Evolutionary conservation across 2,888 invertebrate genomes (phyloP), one percentile per base, ranked within the genome.

Genomic region (Teleogryllus oceanicus): DNA sequence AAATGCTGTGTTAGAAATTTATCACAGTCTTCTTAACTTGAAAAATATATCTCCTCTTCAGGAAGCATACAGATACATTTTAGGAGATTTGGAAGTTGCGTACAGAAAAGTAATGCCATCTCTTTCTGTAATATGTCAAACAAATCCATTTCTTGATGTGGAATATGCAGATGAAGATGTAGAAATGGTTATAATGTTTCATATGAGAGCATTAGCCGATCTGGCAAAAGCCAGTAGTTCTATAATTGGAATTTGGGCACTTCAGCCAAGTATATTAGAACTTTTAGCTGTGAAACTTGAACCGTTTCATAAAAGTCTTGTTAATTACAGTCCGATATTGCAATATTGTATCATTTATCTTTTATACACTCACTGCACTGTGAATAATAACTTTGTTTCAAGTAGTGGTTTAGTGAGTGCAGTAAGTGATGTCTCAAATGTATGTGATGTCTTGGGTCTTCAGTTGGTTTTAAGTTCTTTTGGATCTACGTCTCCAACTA

Each of bases 161-260:
- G 86, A 85, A 76, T 88, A 90, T 78, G 86, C 85, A 21, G 85
- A 87, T 80, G 87, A 89, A 81, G 90, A 94, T 85, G 93, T 93
- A 2, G 93, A 94, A 85, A 89, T 91, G 79, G 91, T 93, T 83
- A 88, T 95, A 4, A 89, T 94, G 83, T 96, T 96, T 86, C 91
- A 95, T 84, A 87, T 97, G 37, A 91, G 94, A 84, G 94, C 95
- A 82, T 87, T 98, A 81, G 93, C 95, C 0, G 94, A 95, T 83
- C 89, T 97, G 87, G 95, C 95, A 8, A 97, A 96, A 87, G 94
- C 95, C 75, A 96, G 96, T 82, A 95, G 94, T 84, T 97, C 97
- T 0, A 94, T 98, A 78, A 97, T 98, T 84, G 96, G 95, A 78
- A 96, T 97, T 96, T 97, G 96, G 94, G 96, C 97, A 0, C 87